A percentile compares a stretch with the other conserved stretches of the same genome.
Conservation (phyloP, 2,888 invertebrate species). For the Pristionchus fissidentatus region DNA sequence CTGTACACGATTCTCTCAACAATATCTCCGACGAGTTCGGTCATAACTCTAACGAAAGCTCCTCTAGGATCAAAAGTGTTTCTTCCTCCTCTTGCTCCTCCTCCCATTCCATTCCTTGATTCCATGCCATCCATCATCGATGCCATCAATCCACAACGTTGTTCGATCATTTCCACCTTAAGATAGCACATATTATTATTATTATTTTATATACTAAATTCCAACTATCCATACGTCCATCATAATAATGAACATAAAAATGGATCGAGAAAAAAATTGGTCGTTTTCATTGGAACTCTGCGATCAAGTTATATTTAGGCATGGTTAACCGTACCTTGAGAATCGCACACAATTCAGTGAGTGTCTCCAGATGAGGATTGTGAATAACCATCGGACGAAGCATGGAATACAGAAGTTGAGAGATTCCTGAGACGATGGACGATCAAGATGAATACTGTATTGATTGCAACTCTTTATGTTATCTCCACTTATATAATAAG, state of each 20-base stretch:
- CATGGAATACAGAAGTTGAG: slow-evolving; percentile 84
- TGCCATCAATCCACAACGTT: slow-evolving; percentile 67
- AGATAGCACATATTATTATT: not conserved
- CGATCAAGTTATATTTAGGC: too few species aligned
- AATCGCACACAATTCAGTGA: slow-evolving; percentile 95
- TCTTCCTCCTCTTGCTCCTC: slow-evolving; percentile 40
- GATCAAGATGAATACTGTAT: not conserved
- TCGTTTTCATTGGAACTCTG: slow-evolving; percentile 39
- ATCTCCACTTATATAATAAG: too few species aligned
- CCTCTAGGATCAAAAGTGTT: slow-evolving; percentile 66
- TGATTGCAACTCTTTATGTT: not conserved
- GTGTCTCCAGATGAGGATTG: slow-evolving; percentile 95
- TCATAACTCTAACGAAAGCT: slow-evolving; percentile 73
- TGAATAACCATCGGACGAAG: slow-evolving; percentile 93
- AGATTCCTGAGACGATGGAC: too few species aligned
- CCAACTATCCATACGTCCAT: too few species aligned
- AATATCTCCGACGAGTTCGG: slow-evolving; percentile 82
- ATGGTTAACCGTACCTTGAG: slow-evolving; percentile 83
- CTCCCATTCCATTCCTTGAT: slow-evolving; percentile 47
- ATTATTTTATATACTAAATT: too few species aligned
- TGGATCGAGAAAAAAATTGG: not conserved
- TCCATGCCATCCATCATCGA: slow-evolving; percentile 51
- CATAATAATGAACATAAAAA: not conserved
- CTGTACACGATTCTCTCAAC: slow-evolving; percentile 96
- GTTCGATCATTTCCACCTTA: slow-evolving; percentile 80